A percentile compares a stretch with the other conserved stretches of the same genome.
These are phyloP conservation scores for Drosophila tripunctata DNA, from an alignment of 2,888 invertebrate genomes.

Conservation along the genomic window DNA sequence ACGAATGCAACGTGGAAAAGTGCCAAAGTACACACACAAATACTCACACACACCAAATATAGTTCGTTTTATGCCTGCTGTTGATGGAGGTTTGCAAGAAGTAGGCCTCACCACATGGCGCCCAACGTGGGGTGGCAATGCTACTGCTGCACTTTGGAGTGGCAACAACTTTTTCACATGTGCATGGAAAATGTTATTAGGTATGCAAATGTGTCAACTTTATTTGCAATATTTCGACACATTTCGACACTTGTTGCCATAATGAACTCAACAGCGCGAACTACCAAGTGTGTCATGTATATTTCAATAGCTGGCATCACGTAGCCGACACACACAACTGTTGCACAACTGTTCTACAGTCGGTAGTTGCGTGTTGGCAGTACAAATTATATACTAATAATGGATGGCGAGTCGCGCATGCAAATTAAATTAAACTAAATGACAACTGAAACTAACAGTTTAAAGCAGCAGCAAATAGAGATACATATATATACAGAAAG, in stretches of 20 bases:
- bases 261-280: constrained; percentile 61
- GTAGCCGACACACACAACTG: constrained; percentile 61
- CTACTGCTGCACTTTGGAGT: constrained; percentile 43
- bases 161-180: constrained; percentile 47
- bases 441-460: constrained; percentile 42
- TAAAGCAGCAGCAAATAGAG: constrained; percentile 1
- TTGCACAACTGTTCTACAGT: constrained; percentile 56
- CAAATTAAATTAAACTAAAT: constrained; percentile 70
- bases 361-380: constrained; percentile 36
- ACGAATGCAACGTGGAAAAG: constrained; percentile 71
- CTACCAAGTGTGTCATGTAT: constrained; percentile 36
- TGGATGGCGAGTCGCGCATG: constrained; percentile 59
- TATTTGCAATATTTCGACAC: constrained; percentile 81
- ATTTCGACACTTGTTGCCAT: constrained; percentile 81
- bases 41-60: constrained; percentile 4
- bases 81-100: constrained; percentile 20
- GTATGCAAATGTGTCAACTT: constrained; percentile 84
- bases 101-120: constrained; percentile 12
- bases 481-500: background rate
- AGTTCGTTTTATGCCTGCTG: constrained; percentile 37
- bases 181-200: constrained; percentile 80
- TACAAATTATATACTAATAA: constrained; percentile 63
- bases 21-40: constrained; percentile 61
- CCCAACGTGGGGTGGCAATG: constrained; percentile 12
- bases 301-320: constrained; percentile 51